Evolutionary conservation across 2,888 invertebrate genomes (phyloP).

Genomic region (Spodoptera picta): DNA sequence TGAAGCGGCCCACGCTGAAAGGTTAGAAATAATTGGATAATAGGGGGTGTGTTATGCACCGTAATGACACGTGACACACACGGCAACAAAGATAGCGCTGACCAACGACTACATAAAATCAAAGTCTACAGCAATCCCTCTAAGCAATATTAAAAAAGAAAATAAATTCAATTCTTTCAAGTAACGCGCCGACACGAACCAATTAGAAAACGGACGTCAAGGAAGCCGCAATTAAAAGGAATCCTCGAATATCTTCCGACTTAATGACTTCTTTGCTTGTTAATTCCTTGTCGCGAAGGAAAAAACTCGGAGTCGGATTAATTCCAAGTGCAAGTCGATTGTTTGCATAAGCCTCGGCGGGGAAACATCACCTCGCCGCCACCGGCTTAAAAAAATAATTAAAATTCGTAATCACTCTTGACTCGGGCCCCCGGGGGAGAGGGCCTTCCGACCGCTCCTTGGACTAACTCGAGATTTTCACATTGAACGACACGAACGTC

Average conservation of each 20-base stretch:
- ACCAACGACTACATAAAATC: slow-evolving; percentile 35
- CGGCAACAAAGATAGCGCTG: slow-evolving; percentile 52
- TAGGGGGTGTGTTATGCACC: slow-evolving; percentile 78
- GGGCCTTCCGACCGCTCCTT: slow-evolving; percentile 73
- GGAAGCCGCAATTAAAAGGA: slow-evolving; percentile 87
- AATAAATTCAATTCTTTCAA: slow-evolving; percentile 73
- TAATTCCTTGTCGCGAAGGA: slow-evolving; percentile 88
- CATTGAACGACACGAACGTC: slow-evolving; percentile 67
- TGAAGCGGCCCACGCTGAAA: slow-evolving; percentile 80
- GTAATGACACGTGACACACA: slow-evolving; percentile 81
- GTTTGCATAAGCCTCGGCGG: slow-evolving; percentile 87
- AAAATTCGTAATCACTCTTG: slow-evolving; percentile 89
- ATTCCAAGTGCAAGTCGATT: slow-evolving; percentile 89
- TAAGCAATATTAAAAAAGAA: slow-evolving; percentile 35
- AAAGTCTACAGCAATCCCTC: slow-evolving; percentile 32
- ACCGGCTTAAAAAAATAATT: slow-evolving; percentile 89
- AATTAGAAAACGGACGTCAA: slow-evolving; percentile 85
- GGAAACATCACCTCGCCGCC: slow-evolving; percentile 88
- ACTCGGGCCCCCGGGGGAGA: slow-evolving; percentile 79
- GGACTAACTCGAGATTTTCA: slow-evolving; percentile 59
- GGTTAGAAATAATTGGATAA: slow-evolving; percentile 89
- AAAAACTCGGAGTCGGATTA: slow-evolving; percentile 86
- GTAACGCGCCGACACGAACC: slow-evolving; percentile 82
- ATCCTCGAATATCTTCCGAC: slow-evolving; percentile 87
- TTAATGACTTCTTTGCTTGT: slow-evolving; percentile 89